phyloP scores from a whole-genome alignment of 2,113 vertebrate species.

The Conger conger region DNA sequence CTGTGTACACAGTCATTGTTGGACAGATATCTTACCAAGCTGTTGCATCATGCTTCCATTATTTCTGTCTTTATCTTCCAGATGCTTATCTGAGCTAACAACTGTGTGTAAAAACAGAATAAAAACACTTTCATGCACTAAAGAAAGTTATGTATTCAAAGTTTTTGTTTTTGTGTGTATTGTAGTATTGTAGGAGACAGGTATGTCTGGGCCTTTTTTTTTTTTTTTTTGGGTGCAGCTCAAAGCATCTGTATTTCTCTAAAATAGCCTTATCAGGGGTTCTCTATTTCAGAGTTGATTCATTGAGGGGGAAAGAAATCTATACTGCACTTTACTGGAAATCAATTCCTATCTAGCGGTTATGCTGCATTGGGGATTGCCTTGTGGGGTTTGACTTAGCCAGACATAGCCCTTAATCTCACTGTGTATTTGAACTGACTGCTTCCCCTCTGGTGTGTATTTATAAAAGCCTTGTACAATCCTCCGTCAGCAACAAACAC shows the following conservation, averaged over 20 bases:
- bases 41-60: constrained; percentile 27
- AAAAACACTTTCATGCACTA: constrained; percentile 4
- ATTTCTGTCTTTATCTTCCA: constrained; percentile 15
- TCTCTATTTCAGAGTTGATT: constrained; percentile 58
- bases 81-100: constrained; percentile 35
- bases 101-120: constrained; percentile 6
- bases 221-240: constrained; percentile 2
- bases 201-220: not conserved
- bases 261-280: constrained; percentile 48
- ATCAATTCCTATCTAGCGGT: constrained; percentile 68
- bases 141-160: not conserved
- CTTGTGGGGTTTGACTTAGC: constrained; percentile 57
- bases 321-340: constrained; percentile 58
- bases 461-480: constrained; percentile 68
- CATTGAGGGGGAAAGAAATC: constrained; percentile 53
- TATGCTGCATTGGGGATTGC: constrained; percentile 53
- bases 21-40: not conserved
- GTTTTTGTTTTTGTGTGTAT: not conserved
- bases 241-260: constrained; percentile 52
- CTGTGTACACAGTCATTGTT: constrained; percentile 54
- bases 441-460: constrained; percentile 60
- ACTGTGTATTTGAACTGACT: constrained; percentile 61
- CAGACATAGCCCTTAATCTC: constrained; percentile 70
- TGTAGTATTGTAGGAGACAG: not conserved
- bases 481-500: constrained; percentile 60